A percentile compares a stretch with the other conserved stretches of the same genome.
phyloP scores from a whole-genome alignment of 2,797 vertebrate genomes.

The Halcyon badia region DNA sequence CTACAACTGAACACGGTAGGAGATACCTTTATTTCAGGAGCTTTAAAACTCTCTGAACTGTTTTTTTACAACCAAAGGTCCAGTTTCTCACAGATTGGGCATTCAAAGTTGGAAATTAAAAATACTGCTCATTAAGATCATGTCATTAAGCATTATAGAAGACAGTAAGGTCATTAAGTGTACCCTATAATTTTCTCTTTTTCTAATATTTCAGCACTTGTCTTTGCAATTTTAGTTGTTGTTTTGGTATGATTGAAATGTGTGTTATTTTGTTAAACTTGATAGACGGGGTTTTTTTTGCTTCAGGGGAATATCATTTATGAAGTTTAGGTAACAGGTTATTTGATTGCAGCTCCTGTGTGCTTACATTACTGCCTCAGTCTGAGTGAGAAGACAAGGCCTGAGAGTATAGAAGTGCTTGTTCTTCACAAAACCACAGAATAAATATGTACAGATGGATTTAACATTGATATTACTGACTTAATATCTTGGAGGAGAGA shows the following conservation, averaged over 20 bases:
- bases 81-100: background rate
- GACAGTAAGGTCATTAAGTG: background rate
- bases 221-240: background rate
- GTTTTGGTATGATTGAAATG: background rate
- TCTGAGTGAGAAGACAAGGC: background rate
- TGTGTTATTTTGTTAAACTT: background rate
- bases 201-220: background rate
- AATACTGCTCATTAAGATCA: background rate
- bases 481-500: background rate
- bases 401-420: background rate
- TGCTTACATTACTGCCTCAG: accelerated
- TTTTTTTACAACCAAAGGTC: no score
- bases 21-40: background rate
- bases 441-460: background rate
- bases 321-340: background rate
- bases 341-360: background rate
- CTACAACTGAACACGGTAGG: background rate
- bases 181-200: background rate
- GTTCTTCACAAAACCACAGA: background rate
- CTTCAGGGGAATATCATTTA: background rate
- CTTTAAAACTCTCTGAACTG: background rate
- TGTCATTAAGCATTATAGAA: background rate
- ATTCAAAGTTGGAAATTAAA: background rate
- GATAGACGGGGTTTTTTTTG: background rate
- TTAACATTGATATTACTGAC: background rate